These are phyloP conservation scores for Nautilus pompilius DNA, from an alignment of 1,140 invertebrate genomes.

Conservation along the genomic window DNA sequence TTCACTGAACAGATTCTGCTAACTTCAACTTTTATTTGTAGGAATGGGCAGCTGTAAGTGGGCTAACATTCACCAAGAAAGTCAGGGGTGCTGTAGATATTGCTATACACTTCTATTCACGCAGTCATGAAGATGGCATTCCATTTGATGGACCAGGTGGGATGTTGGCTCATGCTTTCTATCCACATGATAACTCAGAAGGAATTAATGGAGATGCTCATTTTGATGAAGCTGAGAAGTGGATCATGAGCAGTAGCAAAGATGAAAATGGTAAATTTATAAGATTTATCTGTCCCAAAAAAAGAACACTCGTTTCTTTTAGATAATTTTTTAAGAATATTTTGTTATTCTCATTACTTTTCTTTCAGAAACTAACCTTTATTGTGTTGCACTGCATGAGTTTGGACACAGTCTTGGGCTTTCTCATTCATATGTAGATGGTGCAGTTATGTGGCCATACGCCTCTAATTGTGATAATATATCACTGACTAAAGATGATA, in stretches of 20 bases:
- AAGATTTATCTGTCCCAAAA: neutral
- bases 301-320: neutral
- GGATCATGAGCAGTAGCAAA: conserved; percentile 27
- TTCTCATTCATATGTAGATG: neutral
- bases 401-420: conserved; percentile 3
- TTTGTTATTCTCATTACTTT: neutral
- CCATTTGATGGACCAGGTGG: conserved; percentile 9
- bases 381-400: neutral
- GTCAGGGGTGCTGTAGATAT: neutral
- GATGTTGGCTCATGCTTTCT: conserved; percentile 21
- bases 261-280: neutral
- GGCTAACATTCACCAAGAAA: neutral
- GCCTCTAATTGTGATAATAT: neutral
- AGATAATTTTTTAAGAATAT: neutral
- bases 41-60: neutral
- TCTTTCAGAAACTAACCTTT: neutral
- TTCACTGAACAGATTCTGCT: neutral
- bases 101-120: neutral
- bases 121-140: neutral
- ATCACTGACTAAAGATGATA: neutral
- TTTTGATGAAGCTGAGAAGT: conserved; percentile 36
- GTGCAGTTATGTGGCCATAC: neutral
- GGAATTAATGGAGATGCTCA: conserved; percentile 59
- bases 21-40: neutral
- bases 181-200: neutral